Evolutionary conservation across 2,113 vertebrate species (phyloP).

Genomic region (Pristiophorus japonicus): DNA sequence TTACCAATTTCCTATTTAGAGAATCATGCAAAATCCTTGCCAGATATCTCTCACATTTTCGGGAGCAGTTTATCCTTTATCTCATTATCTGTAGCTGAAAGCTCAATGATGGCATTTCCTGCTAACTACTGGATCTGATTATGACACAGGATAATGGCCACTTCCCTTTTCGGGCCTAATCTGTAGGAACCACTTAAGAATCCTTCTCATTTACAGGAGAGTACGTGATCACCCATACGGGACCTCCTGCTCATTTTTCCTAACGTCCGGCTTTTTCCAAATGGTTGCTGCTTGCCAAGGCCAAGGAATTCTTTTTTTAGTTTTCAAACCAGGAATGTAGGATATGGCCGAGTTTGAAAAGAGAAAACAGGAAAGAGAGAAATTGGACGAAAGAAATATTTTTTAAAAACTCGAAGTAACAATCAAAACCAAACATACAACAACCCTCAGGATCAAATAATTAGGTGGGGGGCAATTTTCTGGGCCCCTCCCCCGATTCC

Average conservation of each 20-base stretch:
- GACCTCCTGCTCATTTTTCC: not conserved
- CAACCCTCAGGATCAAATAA: not conserved
- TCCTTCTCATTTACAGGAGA: not conserved
- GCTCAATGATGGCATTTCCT: slow-evolving; percentile 3
- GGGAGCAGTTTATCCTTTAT: not conserved
- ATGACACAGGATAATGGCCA: slow-evolving; percentile 20
- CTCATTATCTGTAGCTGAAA: not conserved
- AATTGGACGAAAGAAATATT: not conserved
- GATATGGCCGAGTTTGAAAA: not conserved
- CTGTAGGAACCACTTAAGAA: not conserved
- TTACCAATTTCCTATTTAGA: not conserved
- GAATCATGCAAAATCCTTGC: not conserved
- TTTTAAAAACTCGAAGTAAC: not conserved
- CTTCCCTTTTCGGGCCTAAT: not conserved
- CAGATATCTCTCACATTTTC: not conserved
- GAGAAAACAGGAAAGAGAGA: not conserved
- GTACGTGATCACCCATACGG: not conserved
- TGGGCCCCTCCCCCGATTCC: not conserved
- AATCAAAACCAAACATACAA: not conserved
- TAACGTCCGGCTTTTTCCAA: not conserved
- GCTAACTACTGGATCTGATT: not conserved
- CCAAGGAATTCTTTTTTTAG: not conserved
- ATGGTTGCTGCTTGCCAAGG: not conserved
- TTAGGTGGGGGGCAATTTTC: not conserved
- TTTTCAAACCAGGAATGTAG: not conserved